Base-by-base conservation (phyloP, 2,113 vertebrate species). In the Leptobrachium ailaonicum region DNA sequence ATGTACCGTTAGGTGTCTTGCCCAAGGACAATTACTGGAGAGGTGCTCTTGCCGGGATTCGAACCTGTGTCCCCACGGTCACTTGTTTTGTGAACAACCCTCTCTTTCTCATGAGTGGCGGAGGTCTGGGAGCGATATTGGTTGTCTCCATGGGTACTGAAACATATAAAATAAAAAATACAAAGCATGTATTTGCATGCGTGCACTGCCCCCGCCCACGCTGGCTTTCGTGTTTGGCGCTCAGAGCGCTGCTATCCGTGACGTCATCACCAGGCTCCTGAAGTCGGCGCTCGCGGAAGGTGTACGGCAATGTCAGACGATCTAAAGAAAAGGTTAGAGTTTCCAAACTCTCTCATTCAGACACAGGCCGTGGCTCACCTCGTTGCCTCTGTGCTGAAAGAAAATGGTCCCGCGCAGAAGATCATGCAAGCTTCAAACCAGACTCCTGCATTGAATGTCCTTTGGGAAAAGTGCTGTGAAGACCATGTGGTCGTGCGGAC, bases 391-490 rank as follows among this genome's bases (percentile, higher is more conserved):
- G 88, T 99, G 66, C 83, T 98, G 11, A 98, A 96, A 86, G 98
- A 99, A 89, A 98, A 94, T 69, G 83, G 77, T 3, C 85, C 84
- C 74, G 90, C 91, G 1, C 91, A 87, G 60, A 92, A 90, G 84
- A 95, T 98, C 73, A 86, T 63, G 0, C 90, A 92, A 47, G 88
- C 93, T 0, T 93, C 92, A 83, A 84, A 87, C 64, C 86, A 99
- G 97, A 94, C 94, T 41, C 91, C 92, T 3, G 95, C 96, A 1
- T 67, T 96, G 88, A 95, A 94, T 84, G 84, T 95, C 73, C 93
- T 99, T 13, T 99, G 98, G 97, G 94, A 98, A 86, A 95, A 94
- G 83, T 96, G 96, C 81, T 95, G 95, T 89, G 90, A 92, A 76
- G 95, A 96, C 69, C 86, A 83, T 0, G 88, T 90, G 2, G 87